Conservation (phyloP, 1,140 invertebrate species). For the Dinoponera quadriceps region DNA sequence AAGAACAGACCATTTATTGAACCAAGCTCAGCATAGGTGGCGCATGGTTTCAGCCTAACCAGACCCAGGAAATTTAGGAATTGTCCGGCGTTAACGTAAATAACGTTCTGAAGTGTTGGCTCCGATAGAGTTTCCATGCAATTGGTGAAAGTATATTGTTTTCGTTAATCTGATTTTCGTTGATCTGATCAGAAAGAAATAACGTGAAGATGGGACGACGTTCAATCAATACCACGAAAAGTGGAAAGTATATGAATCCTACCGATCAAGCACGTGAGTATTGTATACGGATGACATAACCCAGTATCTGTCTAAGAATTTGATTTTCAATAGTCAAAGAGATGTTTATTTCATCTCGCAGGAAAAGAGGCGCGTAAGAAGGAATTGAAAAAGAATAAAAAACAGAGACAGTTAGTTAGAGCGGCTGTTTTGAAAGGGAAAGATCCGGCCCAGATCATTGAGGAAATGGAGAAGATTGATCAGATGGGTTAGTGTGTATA, state of each 20-base stretch:
- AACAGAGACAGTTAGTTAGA: conserved; percentile 97
- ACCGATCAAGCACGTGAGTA: conserved; percentile 98
- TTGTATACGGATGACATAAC: conserved; percentile 58
- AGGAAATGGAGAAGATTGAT: conserved; percentile 99
- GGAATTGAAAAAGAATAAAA: conserved; percentile 99
- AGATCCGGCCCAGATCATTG: conserved; percentile 96
- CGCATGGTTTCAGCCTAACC: no score
- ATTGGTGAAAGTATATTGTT: background rate
- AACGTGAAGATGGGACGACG: conserved; percentile 93
- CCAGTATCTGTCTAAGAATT: conserved; percentile 32
- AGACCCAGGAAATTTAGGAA: no score
- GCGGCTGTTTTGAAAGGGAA: conserved; percentile 99
- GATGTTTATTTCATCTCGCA: conserved; percentile 82
- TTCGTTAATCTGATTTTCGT: background rate
- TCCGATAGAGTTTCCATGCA: conserved; percentile 9
- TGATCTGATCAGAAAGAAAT: background rate
- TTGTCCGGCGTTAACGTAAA: no score
- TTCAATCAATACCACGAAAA: conserved; percentile 99
- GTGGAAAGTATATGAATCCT: conserved; percentile 99
- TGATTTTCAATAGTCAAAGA: conserved; percentile 6
- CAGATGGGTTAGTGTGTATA: conserved; percentile 93
- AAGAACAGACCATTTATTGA: no score
- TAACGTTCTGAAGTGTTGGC: conserved; percentile 39
- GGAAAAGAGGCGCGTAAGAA: conserved; percentile 99
- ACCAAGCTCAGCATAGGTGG: no score